phyloP scores from a whole-genome alignment of 2,888 invertebrate species.

The Dicyrtomina minuta region DNA sequence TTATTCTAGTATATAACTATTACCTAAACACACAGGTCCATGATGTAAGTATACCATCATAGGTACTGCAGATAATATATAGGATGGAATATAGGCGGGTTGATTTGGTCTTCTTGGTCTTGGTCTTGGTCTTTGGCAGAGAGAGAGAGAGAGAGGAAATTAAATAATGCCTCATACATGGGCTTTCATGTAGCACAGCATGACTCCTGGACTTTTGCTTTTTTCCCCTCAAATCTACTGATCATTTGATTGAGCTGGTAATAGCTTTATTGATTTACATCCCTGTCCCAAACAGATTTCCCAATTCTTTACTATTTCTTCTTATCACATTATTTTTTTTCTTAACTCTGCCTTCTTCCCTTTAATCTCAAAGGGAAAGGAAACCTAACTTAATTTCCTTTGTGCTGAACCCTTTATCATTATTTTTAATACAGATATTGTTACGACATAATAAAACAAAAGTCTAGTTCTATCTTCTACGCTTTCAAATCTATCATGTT shows the following conservation, averaged over 20 bases:
- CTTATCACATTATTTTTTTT: background rate
- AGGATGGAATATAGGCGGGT: too few species aligned
- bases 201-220: constrained; percentile 24
- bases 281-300: constrained; percentile 30
- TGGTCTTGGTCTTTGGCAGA: too few species aligned
- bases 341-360: background rate
- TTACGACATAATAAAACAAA: background rate
- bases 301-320: background rate
- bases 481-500: too few species aligned
- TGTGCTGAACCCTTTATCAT: background rate
- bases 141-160: constrained; percentile 33
- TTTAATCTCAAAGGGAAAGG: background rate
- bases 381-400: background rate
- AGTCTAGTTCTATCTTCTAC: background rate
- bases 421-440: background rate
- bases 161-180: constrained; percentile 35
- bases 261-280: constrained; percentile 38
- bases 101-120: too few species aligned
- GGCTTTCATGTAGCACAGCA: constrained; percentile 26
- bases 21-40: too few species aligned
- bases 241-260: constrained; percentile 40
- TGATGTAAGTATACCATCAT: too few species aligned
- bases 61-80: too few species aligned
- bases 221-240: constrained; percentile 29
- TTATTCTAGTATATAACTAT: too few species aligned